A percentile compares a stretch with the other conserved stretches of the same genome.
These are phyloP conservation scores for Orchesellides sinensis DNA, from an alignment of 2,888 invertebrate genomes.

Conservation along the genomic window DNA sequence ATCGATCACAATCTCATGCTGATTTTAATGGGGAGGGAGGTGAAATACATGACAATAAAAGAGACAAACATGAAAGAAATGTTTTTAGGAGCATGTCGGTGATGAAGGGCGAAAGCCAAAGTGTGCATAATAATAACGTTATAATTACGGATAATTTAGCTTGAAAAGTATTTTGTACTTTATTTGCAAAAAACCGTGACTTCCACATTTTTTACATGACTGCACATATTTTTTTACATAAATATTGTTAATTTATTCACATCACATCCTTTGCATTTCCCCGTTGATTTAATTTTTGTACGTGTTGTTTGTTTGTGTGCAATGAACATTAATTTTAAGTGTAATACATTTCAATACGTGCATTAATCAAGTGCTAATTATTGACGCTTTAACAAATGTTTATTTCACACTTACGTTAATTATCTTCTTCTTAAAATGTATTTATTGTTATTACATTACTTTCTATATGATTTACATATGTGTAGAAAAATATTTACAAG, in stretches of 20 bases:
- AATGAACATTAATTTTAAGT: not conserved
- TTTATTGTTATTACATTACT: not conserved
- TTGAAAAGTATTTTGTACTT: constrained; percentile 24
- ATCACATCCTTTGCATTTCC: constrained; percentile 30
- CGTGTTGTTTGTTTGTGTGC: not conserved
- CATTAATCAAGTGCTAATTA: constrained; percentile 30
- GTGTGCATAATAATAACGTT: not conserved
- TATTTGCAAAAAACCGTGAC: constrained; percentile 21
- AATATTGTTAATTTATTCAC: constrained; percentile 20
- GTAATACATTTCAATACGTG: not conserved
- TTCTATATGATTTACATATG: not conserved
- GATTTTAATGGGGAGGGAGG: too few relatives aligned
- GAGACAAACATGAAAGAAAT: too few relatives aligned
- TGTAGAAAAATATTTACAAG: constrained; percentile 38
- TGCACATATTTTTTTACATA: constrained; percentile 1
- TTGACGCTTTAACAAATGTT: constrained; percentile 51
- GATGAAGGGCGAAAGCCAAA: too few relatives aligned
- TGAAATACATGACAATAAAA: too few relatives aligned
- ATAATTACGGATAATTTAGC: constrained; percentile 6
- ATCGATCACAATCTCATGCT: not conserved
- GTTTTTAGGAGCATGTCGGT: too few relatives aligned
- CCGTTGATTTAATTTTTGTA: not conserved
- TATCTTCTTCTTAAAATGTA: constrained; percentile 19
- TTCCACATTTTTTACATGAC: not conserved
- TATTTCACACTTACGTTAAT: constrained; percentile 23